Conservation (phyloP, 2,888 invertebrate species). For the Leucozona laternaria region DNA sequence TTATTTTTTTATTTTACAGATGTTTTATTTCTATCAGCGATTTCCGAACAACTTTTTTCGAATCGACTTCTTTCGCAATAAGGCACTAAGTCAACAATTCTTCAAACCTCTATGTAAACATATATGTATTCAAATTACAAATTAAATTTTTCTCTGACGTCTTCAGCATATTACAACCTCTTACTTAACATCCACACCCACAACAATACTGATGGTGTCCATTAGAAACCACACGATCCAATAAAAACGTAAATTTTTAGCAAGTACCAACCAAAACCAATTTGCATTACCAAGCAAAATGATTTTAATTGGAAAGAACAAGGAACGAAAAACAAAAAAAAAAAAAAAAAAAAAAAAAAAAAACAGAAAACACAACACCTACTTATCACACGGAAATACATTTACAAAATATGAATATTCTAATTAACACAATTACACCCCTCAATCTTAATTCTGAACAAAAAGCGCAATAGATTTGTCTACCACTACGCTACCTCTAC, state of each 20-base stretch:
- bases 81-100: too few relatives aligned
- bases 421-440: constrained; percentile 58
- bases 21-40: too few relatives aligned
- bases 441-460: constrained; percentile 24
- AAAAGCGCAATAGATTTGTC: constrained; percentile 59
- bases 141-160: neutral
- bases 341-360: neutral
- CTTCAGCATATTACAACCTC: neutral
- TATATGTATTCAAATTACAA: neutral
- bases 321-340: neutral
- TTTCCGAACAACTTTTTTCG: too few relatives aligned
- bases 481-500: neutral
- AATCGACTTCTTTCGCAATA: too few relatives aligned
- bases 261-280: constrained; percentile 26
- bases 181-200: constrained; percentile 3
- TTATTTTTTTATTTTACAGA: too few relatives aligned
- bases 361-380: constrained; percentile 27
- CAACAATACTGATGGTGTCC: neutral
- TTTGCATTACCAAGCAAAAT: constrained; percentile 52
- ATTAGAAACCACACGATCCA: constrained; percentile 16
- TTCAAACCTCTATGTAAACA: too few relatives aligned
- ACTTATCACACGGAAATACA: constrained; percentile 56
- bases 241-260: constrained; percentile 32
- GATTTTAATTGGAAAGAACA: constrained; percentile 35
- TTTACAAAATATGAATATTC: constrained; percentile 52